A percentile compares a stretch with the other conserved stretches of the same genome.
phyloP scores from a whole-genome alignment of 2,888 invertebrate species.

The Clanis bilineata region DNA sequence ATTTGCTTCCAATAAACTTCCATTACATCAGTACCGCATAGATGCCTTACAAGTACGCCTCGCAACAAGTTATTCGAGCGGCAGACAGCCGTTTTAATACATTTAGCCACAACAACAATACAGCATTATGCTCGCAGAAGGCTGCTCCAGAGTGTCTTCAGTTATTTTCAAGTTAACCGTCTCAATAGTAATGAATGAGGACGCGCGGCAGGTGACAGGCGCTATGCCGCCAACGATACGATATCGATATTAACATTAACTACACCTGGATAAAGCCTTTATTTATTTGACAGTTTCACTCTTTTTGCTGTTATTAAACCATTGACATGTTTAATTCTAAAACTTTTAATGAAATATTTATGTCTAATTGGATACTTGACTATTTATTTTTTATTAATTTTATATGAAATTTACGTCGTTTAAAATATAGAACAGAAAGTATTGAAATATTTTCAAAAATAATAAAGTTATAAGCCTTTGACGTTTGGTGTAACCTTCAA shows the following conservation, averaged over 20 bases:
- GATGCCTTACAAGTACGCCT: not conserved
- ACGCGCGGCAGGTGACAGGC: slow-evolving; percentile 23
- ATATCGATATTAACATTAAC: slow-evolving; percentile 6
- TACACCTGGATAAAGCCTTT: slow-evolving; percentile 7
- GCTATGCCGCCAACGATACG: slow-evolving; percentile 14
- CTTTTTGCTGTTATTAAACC: not conserved
- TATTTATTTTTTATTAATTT: no score
- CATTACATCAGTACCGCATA: not conserved
- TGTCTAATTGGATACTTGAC: not conserved
- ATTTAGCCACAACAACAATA: slow-evolving; percentile 11
- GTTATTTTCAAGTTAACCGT: slow-evolving; percentile 11
- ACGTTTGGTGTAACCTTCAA: no score
- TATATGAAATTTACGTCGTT: no score
- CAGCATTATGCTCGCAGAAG: slow-evolving; percentile 1
- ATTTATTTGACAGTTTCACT: slow-evolving; percentile 9
- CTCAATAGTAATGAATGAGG: slow-evolving; percentile 13
- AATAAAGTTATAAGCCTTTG: no score
- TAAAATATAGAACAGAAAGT: no score
- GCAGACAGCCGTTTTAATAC: slow-evolving; percentile 6
- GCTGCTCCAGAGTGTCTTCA: slow-evolving; percentile 8
- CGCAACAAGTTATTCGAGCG: not conserved
- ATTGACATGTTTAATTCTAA: not conserved
- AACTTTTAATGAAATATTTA: not conserved
- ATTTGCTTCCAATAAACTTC: no score
- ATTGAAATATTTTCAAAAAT: no score